Evolutionary conservation across 2,113 vertebrate genomes (phyloP), one percentile per base, ranked within the genome.

Genomic region (Junco hyemalis): DNA sequence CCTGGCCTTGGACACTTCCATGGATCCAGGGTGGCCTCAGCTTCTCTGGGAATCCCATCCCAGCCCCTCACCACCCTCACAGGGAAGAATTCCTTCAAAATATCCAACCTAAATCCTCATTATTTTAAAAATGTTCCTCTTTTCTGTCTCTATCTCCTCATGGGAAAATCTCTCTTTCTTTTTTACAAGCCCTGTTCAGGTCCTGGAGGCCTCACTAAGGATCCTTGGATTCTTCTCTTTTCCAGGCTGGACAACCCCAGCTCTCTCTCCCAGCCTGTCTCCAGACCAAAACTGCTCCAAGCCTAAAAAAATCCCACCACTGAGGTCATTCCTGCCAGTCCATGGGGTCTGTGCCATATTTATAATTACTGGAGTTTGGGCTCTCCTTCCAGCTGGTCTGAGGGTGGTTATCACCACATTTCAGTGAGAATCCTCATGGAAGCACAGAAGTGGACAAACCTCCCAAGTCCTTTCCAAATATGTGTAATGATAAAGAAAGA

Each of bases 371-470:
- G 84, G 33, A 0, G 0, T 26, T 18, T 25, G 57, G 42, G 53
- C 3, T 88, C 40, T 56, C 47, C 16, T 48, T 79, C 48, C 48
- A 31, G 17, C 4, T 1, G 0, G 1, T 11, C 65, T 48, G 38
- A 15, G 1, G 0, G 22, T 18, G 31, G 28, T 45, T 22, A 5
- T 21, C 24, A 1, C 38, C 48, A 12, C 0, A 4, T 77, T 33
- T 22, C 18, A 8, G 3, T 25, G 48, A 22, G 38, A 81, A 50
- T 70, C 44, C 44, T 78, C 6, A 1, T 13, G 68, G 59, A 63
- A 63, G 36, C 21, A 0, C 10, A n/a, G 11, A 42, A 28, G 1
- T 38, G 31, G 76, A 5, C 50, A 40, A 36, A 35, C 28, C 38
- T 69, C 33, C 36, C 33, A 21, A 36, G 2, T 28, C n/a, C 61